Evolutionary conservation across 2,797 vertebrate genomes (phyloP).

Genomic region (Macropus fuliginosus): DNA sequence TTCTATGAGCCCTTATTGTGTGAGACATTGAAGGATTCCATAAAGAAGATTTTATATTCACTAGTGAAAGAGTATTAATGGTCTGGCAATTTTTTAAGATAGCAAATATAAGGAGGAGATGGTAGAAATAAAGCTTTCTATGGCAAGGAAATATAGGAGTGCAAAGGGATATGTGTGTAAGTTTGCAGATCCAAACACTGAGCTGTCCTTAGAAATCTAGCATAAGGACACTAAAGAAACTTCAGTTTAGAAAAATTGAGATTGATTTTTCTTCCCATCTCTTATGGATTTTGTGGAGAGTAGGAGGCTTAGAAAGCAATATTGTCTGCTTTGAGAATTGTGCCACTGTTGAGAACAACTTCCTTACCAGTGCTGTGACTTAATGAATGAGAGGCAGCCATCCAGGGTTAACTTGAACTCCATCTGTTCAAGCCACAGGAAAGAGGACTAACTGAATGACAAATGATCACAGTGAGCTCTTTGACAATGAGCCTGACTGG

Average conservation of each 20-base stretch:
- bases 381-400: background rate
- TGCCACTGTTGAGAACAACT: conserved; percentile 1
- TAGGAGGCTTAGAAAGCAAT: conserved; percentile 20
- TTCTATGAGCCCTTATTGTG: conserved; percentile 26
- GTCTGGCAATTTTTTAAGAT: background rate
- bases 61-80: conserved; percentile 1
- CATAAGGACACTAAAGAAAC: background rate
- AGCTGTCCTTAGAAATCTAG: background rate
- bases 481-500: background rate
- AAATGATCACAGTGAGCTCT: conserved; percentile 32
- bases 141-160: background rate
- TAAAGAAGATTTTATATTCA: background rate
- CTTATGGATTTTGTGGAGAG: conserved; percentile 46
- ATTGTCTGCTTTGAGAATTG: conserved; percentile 17
- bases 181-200: background rate
- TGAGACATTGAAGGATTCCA: background rate
- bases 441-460: conserved; percentile 27
- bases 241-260: conserved; percentile 46
- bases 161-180: background rate
- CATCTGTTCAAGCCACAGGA: conserved; percentile 43
- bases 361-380: conserved; percentile 39
- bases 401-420: conserved; percentile 35
- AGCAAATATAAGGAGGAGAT: background rate
- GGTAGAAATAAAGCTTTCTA: background rate
- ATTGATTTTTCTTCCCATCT: conserved; percentile 58